Conservation (phyloP, 2,113 vertebrate species). For the Scomber scombrus region DNA sequence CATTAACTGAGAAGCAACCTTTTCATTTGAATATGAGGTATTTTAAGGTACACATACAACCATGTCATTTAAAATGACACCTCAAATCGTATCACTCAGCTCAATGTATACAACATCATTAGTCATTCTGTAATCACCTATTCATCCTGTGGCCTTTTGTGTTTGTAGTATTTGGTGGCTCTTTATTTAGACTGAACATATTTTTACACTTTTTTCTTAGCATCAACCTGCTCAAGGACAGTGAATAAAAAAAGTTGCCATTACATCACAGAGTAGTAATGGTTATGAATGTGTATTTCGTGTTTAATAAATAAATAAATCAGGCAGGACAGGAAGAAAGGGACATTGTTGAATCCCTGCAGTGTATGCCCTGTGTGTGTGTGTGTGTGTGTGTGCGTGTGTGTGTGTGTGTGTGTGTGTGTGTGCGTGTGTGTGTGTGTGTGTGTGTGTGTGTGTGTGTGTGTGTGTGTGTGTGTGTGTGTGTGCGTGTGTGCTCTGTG, state of each 20-base stretch:
- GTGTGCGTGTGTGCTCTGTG: constrained; percentile 33
- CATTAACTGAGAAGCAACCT: too few relatives aligned
- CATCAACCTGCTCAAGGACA: not conserved
- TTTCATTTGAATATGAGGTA: not conserved
- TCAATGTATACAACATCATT: too few relatives aligned
- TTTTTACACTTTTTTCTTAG: not conserved
- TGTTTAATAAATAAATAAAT: constrained; percentile 32
- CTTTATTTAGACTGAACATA: too few relatives aligned
- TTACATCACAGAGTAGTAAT: not conserved
- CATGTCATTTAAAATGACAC: too few relatives aligned
- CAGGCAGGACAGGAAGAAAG: not conserved
- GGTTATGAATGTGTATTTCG: not conserved
- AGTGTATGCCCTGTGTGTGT: constrained; percentile 10
- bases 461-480: constrained; percentile 20
- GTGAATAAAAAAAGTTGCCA: not conserved
- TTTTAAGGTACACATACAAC: too few relatives aligned
- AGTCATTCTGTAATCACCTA: too few relatives aligned
- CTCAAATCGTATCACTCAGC: too few relatives aligned
- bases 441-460: not conserved
- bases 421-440: not conserved
- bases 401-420: constrained; percentile 24
- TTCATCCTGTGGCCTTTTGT: too few relatives aligned
- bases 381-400: constrained; percentile 12
- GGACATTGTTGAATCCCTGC: constrained; percentile 12
- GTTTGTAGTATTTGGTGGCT: not conserved